phyloP scores from a whole-genome alignment of 1,140 invertebrate species.

The Magallana angulata region DNA sequence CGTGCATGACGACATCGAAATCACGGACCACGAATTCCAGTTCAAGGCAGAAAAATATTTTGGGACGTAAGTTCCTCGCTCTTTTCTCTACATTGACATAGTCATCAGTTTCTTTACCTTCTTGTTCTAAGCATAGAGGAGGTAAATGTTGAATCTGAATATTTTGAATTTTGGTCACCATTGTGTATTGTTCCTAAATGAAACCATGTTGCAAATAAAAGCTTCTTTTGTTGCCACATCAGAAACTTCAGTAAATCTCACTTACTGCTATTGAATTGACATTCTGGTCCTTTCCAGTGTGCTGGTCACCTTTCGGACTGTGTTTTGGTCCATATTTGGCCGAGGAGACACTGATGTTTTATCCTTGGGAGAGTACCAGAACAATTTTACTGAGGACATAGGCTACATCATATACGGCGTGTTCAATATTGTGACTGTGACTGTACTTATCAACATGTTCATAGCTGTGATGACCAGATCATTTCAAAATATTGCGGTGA shows the following conservation, averaged over 20 bases:
- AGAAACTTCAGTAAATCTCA: too few relatives aligned
- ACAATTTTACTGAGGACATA: conserved; percentile 66
- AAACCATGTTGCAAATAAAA: too few relatives aligned
- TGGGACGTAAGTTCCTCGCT: conserved; percentile 63
- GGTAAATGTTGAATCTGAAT: too few relatives aligned
- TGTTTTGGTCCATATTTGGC: conserved; percentile 88
- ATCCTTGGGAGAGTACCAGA: conserved; percentile 64
- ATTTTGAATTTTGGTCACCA: too few relatives aligned
- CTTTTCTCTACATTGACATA: not conserved
- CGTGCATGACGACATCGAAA: conserved; percentile 62
- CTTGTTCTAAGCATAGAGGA: too few relatives aligned
- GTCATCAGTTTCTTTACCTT: too few relatives aligned
- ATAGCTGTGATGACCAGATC: conserved; percentile 82
- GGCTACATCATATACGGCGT: conserved; percentile 75
- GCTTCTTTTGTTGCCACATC: too few relatives aligned
- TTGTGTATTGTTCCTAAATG: too few relatives aligned
- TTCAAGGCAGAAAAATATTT: conserved; percentile 65
- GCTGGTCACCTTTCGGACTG: conserved; percentile 83
- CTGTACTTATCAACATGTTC: conserved; percentile 82
- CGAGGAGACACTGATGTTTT: conserved; percentile 85
- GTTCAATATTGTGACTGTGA: conserved; percentile 80
- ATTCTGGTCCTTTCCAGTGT: conserved; percentile 77
- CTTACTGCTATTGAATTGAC: too few relatives aligned
- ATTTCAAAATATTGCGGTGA: conserved; percentile 81
- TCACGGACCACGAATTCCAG: conserved; percentile 54